Conservation (phyloP, 2,888 invertebrate genomes). For the Ochropleura plecta region DNA sequence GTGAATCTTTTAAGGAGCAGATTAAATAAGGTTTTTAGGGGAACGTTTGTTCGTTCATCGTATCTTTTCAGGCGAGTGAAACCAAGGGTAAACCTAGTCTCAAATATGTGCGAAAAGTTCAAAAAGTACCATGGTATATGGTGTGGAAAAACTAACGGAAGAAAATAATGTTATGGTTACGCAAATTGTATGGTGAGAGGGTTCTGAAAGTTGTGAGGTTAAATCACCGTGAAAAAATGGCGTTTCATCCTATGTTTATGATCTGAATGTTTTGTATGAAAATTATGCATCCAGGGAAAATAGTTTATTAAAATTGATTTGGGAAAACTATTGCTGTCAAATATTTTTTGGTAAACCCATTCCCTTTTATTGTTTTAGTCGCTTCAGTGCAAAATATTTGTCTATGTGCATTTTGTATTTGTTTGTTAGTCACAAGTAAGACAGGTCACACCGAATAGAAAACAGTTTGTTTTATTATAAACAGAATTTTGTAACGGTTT, state of each 20-base stretch:
- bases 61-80: not conserved
- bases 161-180: conserved; percentile 51
- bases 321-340: not conserved
- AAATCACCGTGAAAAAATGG: conserved; percentile 31
- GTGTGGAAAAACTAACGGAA: conserved; percentile 58
- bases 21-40: not conserved
- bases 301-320: conserved; percentile 30
- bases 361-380: not conserved
- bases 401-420: not conserved
- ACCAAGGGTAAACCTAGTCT: not conserved
- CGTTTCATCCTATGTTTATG: conserved; percentile 29
- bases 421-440: no score
- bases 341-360: not conserved
- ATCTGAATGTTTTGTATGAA: conserved; percentile 36
- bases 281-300: conserved; percentile 20
- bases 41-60: not conserved
- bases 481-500: not conserved
- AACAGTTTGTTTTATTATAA: not conserved
- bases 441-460: not conserved
- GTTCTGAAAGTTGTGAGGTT: conserved; percentile 19
- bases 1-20: not conserved
- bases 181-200: conserved; percentile 29
- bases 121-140: conserved; percentile 50
- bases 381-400: not conserved
- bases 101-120: conserved; percentile 35